Conservation (phyloP, 30 jellyfish, hydroid and myxozoan species). For the Aurelia coerulea region DNA sequence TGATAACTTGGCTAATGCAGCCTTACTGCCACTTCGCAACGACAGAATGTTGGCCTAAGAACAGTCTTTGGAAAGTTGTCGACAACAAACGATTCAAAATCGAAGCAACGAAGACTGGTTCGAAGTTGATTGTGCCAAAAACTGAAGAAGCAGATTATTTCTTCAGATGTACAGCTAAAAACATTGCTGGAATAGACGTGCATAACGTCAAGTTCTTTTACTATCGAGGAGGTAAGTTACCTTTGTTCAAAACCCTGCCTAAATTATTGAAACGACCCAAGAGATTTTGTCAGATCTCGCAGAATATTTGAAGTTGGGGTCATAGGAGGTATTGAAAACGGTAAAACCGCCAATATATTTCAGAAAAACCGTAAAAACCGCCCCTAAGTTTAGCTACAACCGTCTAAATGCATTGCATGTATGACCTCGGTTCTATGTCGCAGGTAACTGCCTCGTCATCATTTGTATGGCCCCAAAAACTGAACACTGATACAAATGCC, state of each 20-base stretch:
- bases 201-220: conserved; percentile 29
- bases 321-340: too few species aligned
- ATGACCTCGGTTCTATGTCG: too few species aligned
- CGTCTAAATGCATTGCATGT: too few species aligned
- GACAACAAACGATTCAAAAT: background rate
- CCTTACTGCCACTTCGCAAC: conserved; percentile 20
- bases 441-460: too few species aligned
- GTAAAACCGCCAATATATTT: too few species aligned
- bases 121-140: conserved; percentile 11
- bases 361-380: too few species aligned
- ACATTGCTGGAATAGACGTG: conserved; percentile 32
- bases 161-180: conserved; percentile 56
- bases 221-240: conserved; percentile 36
- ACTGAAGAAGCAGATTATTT: conserved; percentile 30
- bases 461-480: too few species aligned
- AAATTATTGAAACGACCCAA: too few species aligned
- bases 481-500: too few species aligned
- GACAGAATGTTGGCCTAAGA: conserved; percentile 41
- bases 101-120: background rate
- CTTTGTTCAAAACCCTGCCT: background rate
- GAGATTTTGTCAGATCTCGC: background rate
- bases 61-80: conserved; percentile 27
- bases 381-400: too few species aligned
- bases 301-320: background rate
- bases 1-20: conserved; percentile 58